Evolutionary conservation across 2,113 vertebrate genomes (phyloP).

Genomic region (Heterochromis multidens): DNA sequence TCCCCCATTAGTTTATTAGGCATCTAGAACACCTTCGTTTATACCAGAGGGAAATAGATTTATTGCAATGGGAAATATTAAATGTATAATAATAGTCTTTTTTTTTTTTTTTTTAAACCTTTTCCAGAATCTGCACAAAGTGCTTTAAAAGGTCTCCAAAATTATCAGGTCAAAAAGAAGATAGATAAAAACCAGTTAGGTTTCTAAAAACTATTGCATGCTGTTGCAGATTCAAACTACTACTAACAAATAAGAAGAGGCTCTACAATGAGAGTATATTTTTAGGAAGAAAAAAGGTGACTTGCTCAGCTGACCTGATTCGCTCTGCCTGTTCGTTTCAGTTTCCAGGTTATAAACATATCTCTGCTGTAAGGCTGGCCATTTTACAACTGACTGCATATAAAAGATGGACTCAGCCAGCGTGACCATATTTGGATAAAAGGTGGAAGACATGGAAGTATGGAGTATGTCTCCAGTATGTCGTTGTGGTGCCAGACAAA

Average conservation of each 20-base stretch:
- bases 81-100: background rate
- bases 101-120: background rate
- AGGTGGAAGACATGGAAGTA: no score
- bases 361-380: no score
- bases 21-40: background rate
- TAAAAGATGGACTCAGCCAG: no score
- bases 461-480: no score
- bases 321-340: no score
- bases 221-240: background rate
- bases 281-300: no score
- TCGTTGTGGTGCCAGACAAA: no score
- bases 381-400: no score
- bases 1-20: background rate
- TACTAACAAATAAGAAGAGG: background rate
- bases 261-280: no score
- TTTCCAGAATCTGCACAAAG: background rate
- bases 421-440: no score
- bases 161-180: accelerated
- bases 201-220: background rate
- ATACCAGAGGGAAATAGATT: background rate
- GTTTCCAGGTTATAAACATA: no score
- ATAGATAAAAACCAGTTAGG: background rate
- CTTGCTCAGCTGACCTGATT: no score
- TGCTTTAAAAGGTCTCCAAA: background rate
- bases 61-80: background rate